Base-by-base conservation (phyloP, 2,113 vertebrate species). In the Channa maculata region DNA sequence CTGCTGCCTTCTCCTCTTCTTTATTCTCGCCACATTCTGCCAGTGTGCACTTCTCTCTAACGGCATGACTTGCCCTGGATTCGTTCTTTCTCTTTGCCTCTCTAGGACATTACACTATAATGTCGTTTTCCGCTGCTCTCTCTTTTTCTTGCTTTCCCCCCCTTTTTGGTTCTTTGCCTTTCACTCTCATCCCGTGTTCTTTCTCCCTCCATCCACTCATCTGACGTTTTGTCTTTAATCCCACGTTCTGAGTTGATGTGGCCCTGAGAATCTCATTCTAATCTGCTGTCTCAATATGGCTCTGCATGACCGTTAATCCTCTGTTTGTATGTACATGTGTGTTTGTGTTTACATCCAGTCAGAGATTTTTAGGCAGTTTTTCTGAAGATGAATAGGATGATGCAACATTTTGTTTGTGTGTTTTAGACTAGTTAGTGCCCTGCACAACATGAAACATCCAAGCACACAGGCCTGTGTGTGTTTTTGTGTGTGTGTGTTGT, bases 101-200 rank as follows among this genome's bases (percentile, higher is more conserved):
- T 83, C 75, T 65, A 83, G 86, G 80, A 91, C 90, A 90, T 91
- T 88, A 85, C 84, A 85, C 89, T 91, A 88, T 92, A 91, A 90
- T 90, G 87, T 88, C 82, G 85, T 90, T 84, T 70, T 83, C 43
- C 73, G 80, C 80, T 54, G 65, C 75, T 70, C 41, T 68, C 71
- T 49, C 74, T 66, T 49, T 67, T 8, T 49, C 48, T 67, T 24
- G 61, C 66, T 53, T 49, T 69, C 38, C 43, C 75, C 68, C 72
- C 52, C 43, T 73, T 85, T 67, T 65, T 62, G 71, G 71, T 67
- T 60, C 74, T 63, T 78, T 53, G 15, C 79, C 64, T 67, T 61
- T 75, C 65, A 9, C 44, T 61, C 83, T 49, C 67, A 72, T 7
- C 77, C 24, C 54, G 24, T 24, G 24, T 71, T 86, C 71, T 61